These are phyloP conservation scores for Podargus strigoides DNA, from an alignment of 2,797 vertebrate genomes.

Conservation along the genomic window DNA sequence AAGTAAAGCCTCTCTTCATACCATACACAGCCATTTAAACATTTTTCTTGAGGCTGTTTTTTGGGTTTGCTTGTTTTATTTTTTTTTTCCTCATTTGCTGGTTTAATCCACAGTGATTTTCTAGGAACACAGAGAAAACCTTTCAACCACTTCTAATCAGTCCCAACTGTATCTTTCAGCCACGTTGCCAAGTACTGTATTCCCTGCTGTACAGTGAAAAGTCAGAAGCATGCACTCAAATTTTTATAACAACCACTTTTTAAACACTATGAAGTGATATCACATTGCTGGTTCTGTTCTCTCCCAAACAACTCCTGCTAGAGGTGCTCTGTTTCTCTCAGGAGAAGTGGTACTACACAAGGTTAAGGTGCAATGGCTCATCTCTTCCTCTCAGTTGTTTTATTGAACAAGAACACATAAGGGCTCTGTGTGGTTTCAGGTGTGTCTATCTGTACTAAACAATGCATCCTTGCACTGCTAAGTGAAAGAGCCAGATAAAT, in stretches of 20 bases:
- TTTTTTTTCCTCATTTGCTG: neutral
- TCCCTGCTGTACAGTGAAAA: neutral
- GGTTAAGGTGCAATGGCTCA: neutral
- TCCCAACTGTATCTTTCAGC: neutral
- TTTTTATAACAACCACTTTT: neutral
- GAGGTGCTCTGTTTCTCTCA: neutral
- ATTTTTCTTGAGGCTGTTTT: neutral
- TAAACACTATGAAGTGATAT: neutral
- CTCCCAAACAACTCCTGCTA: neutral
- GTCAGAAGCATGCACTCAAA: neutral
- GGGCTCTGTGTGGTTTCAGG: neutral
- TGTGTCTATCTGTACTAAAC: neutral
- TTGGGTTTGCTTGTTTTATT: neutral
- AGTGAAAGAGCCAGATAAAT: neutral
- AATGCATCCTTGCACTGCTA: neutral
- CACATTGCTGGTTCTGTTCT: neutral
- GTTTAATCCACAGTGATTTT: neutral
- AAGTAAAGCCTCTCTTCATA: neutral
- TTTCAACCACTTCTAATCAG: conserved; percentile 24
- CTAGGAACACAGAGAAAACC: conserved; percentile 2
- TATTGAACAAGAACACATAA: neutral
- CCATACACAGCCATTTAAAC: neutral
- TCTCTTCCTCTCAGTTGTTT: neutral
- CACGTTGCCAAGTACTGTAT: neutral
- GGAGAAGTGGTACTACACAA: neutral